These are phyloP conservation scores for Malurus cyaneus DNA, from an alignment of 2,113 vertebrate genomes.

Conservation along the genomic window DNA sequence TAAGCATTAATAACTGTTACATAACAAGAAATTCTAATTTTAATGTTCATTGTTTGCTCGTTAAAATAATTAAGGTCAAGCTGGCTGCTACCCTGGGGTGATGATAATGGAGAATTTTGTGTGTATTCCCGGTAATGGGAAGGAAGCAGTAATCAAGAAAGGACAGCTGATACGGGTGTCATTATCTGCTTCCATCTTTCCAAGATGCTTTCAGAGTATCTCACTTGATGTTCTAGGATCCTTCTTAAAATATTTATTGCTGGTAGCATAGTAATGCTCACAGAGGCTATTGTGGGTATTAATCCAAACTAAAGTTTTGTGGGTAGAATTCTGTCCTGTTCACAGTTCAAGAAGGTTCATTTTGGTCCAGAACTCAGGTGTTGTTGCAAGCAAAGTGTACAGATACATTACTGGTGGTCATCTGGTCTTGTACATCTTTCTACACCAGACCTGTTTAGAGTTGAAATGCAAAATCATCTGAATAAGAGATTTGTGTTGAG, in stretches of 20 bases:
- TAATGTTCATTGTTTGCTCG: constrained; percentile 34
- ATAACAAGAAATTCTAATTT: constrained; percentile 29
- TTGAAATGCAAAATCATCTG: background rate
- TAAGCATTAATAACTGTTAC: constrained; percentile 24
- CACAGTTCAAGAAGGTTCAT: background rate
- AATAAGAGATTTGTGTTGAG: background rate
- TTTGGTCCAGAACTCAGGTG: background rate
- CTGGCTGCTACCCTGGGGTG: background rate
- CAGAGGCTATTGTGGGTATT: background rate
- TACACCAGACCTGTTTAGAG: background rate
- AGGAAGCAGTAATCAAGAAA: background rate
- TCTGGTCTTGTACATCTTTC: background rate
- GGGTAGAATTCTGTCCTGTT: background rate
- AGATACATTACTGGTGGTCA: background rate
- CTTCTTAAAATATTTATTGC: background rate
- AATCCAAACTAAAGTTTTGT: background rate
- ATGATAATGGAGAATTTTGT: background rate
- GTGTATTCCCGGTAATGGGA: background rate
- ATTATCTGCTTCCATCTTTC: constrained; percentile 2
- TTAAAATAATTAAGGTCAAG: constrained; percentile 59
- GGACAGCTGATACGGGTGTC: background rate
- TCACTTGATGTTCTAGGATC: background rate
- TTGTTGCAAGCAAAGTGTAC: background rate
- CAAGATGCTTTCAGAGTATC: background rate
- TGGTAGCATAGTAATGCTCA: background rate